Base-by-base conservation (phyloP, 2,797 vertebrate genomes). In the Periparus ater region DNA sequence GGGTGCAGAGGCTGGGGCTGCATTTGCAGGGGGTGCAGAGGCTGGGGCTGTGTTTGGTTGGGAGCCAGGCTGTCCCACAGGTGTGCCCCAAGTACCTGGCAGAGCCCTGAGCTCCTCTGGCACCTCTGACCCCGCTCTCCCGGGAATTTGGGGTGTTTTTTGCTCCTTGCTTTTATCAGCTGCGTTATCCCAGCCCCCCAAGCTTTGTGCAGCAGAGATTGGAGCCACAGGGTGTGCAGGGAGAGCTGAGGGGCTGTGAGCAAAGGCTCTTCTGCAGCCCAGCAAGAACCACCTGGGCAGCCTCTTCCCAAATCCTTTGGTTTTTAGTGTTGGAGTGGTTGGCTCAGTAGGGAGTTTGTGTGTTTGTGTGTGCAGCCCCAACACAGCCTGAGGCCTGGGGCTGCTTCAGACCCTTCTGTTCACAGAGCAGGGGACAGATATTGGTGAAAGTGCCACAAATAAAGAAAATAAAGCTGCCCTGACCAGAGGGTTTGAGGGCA, bases 131-230 rank as follows among this genome's bases (percentile, higher is more conserved):
- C 63, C 21, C 16, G 11, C 38, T 65, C 17, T 63, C 10, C n/a
- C 2, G 0, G 29, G 3, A 11, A 1, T 12, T 47, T 17, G 30
- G 7, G 30, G 30, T 32, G 14, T 61, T 50, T 15, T 0, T 21
- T 40, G 9, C 20, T 32, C 34, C 32, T 70, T 40, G 18, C 6
- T 38, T 42, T 26, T 21, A 4, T 53, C 34, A 5, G 3, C 14
- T 18, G 26, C 11, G 0, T 32, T 45, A 2, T 25, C 50, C 2
- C 3, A 5, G 26, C 36, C 20, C 4, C 0, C 27, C 15, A n/a
- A 32, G 57, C 68, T 86, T 23, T 40, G 15, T 18, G 48, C 79
- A 50, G 50, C 36, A 7, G 22, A 29, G 65, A 1, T 18, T 36
- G 53, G 60, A 44, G 13, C 19, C 20, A 18, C 0, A 1, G 58